phyloP scores from a whole-genome alignment of 2,888 invertebrate genomes.

The Baccha elongata region DNA sequence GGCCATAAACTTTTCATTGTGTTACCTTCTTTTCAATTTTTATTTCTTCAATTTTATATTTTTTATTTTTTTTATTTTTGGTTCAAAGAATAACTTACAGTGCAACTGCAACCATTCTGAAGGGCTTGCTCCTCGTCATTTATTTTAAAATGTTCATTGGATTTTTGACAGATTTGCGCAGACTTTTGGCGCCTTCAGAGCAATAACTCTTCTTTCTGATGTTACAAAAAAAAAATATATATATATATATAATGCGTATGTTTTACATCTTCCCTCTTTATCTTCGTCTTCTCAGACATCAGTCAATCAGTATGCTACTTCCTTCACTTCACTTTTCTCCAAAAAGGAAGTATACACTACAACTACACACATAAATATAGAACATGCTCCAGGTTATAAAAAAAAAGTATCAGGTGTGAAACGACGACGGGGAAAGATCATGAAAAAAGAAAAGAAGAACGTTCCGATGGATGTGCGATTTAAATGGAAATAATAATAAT shows the following conservation, averaged over 20 bases:
- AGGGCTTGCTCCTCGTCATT: slow-evolving; percentile 64
- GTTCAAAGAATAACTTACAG: background rate
- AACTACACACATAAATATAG: background rate
- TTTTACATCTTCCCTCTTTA: background rate
- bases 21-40: slow-evolving; percentile 30
- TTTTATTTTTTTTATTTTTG: background rate
- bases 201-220: slow-evolving; percentile 74
- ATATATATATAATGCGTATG: no score
- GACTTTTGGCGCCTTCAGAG: slow-evolving; percentile 77
- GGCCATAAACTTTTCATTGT: slow-evolving; percentile 25
- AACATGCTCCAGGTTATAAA: slow-evolving; percentile 10
- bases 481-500: slow-evolving; percentile 43
- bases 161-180: slow-evolving; percentile 77
- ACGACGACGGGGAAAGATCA: slow-evolving; percentile 23
- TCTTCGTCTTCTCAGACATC: slow-evolving; percentile 40
- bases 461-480: background rate
- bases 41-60: background rate
- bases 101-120: slow-evolving; percentile 11
- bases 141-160: slow-evolving; percentile 72
- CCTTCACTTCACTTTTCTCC: slow-evolving; percentile 7
- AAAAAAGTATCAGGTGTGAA: slow-evolving; percentile 54
- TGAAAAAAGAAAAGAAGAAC: background rate
- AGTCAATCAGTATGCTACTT: slow-evolving; percentile 51
- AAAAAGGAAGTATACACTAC: slow-evolving; percentile 11
- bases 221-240: slow-evolving; percentile 6